phyloP scores from a whole-genome alignment of 2,797 vertebrate genomes.

The Pristis pectinata region DNA sequence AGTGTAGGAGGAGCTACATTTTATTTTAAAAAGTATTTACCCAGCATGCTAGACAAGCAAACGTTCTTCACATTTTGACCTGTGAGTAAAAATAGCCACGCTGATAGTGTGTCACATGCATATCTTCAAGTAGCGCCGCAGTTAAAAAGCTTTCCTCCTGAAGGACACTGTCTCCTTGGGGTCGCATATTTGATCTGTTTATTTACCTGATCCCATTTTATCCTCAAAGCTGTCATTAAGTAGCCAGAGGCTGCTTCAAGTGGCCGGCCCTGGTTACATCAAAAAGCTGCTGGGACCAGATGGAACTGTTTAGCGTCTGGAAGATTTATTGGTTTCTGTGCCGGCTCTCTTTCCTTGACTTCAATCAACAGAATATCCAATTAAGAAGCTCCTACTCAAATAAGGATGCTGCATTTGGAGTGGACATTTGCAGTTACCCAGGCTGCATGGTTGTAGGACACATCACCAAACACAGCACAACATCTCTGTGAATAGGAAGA shows the following conservation, averaged over 20 bases:
- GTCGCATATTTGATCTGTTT: background rate
- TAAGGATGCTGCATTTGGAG: background rate
- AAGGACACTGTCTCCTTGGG: background rate
- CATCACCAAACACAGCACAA: background rate
- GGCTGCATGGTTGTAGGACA: background rate
- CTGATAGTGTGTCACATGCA: background rate
- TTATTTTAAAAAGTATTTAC: background rate
- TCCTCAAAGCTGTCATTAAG: background rate
- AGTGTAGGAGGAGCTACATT: background rate
- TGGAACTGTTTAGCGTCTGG: background rate
- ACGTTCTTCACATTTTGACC: background rate
- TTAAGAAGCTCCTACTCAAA: background rate
- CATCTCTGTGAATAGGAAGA: background rate
- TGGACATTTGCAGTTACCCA: background rate
- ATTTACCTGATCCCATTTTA: background rate
- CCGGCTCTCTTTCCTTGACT: background rate
- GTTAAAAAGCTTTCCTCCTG: background rate
- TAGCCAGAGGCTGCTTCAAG: background rate
- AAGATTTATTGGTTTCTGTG: background rate
- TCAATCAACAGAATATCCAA: background rate
- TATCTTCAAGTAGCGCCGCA: background rate
- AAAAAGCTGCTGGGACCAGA: background rate
- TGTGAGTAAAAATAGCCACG: background rate
- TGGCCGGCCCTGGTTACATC: background rate
- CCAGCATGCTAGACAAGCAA: background rate